Evolutionary conservation across 2,797 vertebrate genomes (phyloP).

Genomic region (Lophotriccus pileatus): DNA sequence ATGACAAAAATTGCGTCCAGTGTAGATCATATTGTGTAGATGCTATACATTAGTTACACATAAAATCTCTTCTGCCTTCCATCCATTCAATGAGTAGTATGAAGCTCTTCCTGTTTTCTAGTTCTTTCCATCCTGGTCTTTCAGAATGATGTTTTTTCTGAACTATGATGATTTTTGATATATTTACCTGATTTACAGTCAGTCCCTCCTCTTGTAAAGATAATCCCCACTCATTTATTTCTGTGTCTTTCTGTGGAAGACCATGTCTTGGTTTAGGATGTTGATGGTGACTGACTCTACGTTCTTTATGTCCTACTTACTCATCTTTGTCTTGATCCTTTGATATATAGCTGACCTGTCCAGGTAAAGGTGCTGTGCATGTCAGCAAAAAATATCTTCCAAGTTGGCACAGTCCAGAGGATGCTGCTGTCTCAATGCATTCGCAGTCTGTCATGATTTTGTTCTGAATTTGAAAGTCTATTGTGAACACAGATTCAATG

Average conservation of each 20-base stretch:
- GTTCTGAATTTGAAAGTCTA: not conserved
- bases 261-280: not conserved
- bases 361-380: not conserved
- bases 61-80: not conserved
- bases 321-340: not conserved
- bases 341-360: not conserved
- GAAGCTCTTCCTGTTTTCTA: not conserved
- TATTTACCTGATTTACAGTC: not conserved
- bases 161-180: not conserved
- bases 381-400: not conserved
- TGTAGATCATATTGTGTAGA: not conserved
- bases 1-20: too few relatives aligned
- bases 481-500: not conserved
- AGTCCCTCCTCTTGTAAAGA: not conserved
- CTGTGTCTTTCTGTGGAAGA: not conserved
- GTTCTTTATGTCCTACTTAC: not conserved
- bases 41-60: not conserved
- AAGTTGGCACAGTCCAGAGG: not conserved
- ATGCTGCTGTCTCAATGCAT: not conserved
- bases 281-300: not conserved
- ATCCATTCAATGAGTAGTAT: not conserved
- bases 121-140: not conserved
- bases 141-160: not conserved
- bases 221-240: not conserved
- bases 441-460: not conserved